Evolutionary conservation across 2,888 invertebrate genomes (phyloP).

Genomic region (Dolichopus griseipennis): DNA sequence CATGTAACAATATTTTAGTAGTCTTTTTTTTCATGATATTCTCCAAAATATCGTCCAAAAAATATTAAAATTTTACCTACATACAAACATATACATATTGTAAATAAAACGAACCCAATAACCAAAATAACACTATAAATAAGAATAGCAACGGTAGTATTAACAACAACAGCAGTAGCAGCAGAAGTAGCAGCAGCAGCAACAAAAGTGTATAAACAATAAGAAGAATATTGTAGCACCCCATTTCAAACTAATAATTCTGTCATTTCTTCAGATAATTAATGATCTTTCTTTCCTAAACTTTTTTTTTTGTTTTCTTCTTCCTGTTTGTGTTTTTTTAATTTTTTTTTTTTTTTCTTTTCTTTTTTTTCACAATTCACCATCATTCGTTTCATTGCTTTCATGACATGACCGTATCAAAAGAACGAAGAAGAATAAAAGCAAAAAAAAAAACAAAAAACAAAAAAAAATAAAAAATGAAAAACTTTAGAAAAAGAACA

Average conservation of each 20-base stretch:
- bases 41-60: too few relatives aligned
- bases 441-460: neutral
- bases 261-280: neutral
- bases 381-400: too few relatives aligned
- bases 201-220: too few relatives aligned
- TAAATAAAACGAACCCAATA: neutral
- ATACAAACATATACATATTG: neutral
- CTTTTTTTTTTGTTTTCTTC: neutral
- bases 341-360: neutral
- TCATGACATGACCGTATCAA: neutral
- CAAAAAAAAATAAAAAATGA: neutral
- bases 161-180: neutral
- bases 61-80: neutral
- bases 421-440: neutral
- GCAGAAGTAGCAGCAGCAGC: too few relatives aligned
- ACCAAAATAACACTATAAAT: neutral
- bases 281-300: neutral
- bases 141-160: too few relatives aligned
- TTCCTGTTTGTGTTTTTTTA: neutral
- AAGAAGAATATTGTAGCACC: neutral
- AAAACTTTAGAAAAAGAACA: neutral
- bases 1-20: too few relatives aligned
- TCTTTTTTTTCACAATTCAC: neutral
- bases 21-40: too few relatives aligned
- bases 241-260: conserved; percentile 1